Percentiles rank a stretch among this genome's conserved stretches.
These are phyloP conservation scores for Drepanosiphum platanoidis DNA, from an alignment of 2,888 invertebrate genomes.

Conservation along the genomic window DNA sequence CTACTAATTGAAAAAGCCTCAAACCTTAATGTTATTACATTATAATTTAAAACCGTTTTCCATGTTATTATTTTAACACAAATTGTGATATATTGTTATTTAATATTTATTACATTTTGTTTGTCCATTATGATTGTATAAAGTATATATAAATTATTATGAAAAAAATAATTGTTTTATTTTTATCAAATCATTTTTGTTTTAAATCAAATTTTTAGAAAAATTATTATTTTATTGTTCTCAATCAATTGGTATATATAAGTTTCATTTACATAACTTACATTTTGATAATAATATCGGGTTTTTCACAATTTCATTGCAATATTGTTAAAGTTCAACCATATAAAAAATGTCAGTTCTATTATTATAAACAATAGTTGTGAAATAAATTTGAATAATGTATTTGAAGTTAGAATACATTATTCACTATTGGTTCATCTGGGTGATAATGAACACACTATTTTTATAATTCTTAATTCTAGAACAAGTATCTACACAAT, in stretches of 20 bases:
- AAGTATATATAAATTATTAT: too few relatives aligned
- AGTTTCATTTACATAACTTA: conserved; percentile 1
- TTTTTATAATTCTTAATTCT: neutral
- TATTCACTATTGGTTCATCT: neutral
- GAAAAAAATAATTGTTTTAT: neutral
- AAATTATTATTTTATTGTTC: too few relatives aligned
- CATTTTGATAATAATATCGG: conserved; percentile 27
- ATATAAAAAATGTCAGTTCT: neutral
- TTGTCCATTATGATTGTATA: conserved; percentile 42
- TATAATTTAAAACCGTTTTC: conserved; percentile 16
- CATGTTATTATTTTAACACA: conserved; percentile 39
- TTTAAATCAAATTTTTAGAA: too few relatives aligned
- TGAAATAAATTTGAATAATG: conserved; percentile 5
- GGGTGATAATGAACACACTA: neutral
- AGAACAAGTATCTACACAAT: neutral
- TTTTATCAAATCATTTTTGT: too few relatives aligned
- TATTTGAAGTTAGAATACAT: neutral
- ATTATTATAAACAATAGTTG: neutral
- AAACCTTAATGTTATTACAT: neutral
- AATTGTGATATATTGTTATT: conserved; percentile 54
- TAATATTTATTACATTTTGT: conserved; percentile 33
- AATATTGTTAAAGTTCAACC: neutral
- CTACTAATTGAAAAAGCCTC: conserved; percentile 18
- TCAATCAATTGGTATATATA: neutral
- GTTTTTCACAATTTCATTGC: neutral